A percentile compares a stretch with the other conserved stretches of the same genome.
phyloP scores from a whole-genome alignment of 2,113 vertebrate genomes.

The Paraplagusia blochii region DNA sequence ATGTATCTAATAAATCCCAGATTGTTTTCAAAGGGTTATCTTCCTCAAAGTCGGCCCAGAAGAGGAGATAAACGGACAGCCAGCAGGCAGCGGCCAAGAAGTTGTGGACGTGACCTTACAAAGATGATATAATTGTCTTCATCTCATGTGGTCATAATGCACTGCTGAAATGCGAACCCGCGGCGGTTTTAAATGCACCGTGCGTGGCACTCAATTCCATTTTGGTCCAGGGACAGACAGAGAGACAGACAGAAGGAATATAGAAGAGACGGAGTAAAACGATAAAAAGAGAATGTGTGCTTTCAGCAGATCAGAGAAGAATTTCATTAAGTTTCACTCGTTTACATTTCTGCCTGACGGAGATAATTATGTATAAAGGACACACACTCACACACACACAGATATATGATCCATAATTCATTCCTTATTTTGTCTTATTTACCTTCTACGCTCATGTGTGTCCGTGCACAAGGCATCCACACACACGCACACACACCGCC shows the following conservation, averaged over 20 bases:
- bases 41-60: conserved; percentile 28
- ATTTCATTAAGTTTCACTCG: conserved; percentile 61
- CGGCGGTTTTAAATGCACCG: conserved; percentile 34
- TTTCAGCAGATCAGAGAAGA: conserved; percentile 63
- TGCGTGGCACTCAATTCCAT: conserved; percentile 55
- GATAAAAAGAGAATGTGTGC: conserved; percentile 49
- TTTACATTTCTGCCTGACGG: conserved; percentile 67
- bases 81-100: neutral
- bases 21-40: conserved; percentile 43
- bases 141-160: conserved; percentile 50
- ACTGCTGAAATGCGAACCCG: conserved; percentile 35
- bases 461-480: conserved; percentile 16
- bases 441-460: conserved; percentile 22
- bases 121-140: conserved; percentile 42
- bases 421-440: conserved; percentile 53
- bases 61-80: conserved; percentile 20
- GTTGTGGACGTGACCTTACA: conserved; percentile 30
- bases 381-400: conserved; percentile 19
- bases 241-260: conserved; percentile 29
- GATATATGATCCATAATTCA: conserved; percentile 35
- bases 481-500: no score
- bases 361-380: conserved; percentile 65
- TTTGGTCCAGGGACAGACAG: conserved; percentile 32
- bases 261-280: no score
- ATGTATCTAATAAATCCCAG: conserved; percentile 51